phyloP scores from a whole-genome alignment of 1,140 invertebrate genomes.

The Pemphigus obesinymphae region DNA sequence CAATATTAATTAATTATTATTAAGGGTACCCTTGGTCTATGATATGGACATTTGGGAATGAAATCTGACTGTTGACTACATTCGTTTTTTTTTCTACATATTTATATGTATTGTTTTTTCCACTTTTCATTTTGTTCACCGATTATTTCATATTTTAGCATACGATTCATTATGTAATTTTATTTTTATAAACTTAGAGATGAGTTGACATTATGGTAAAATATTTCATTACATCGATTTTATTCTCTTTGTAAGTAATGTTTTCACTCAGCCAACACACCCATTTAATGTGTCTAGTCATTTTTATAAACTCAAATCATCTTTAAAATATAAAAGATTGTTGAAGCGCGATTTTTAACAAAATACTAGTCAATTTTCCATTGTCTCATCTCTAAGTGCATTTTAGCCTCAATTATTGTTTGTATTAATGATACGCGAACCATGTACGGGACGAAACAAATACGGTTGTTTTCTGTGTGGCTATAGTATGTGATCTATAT shows the following conservation, averaged over 20 bases:
- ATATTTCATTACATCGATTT: neutral
- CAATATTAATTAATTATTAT: too few species aligned
- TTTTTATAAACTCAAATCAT: conserved; percentile 10
- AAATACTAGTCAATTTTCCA: neutral
- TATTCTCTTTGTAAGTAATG: neutral
- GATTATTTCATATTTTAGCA: neutral
- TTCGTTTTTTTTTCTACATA: neutral
- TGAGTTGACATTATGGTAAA: neutral
- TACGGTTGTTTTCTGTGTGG: too few species aligned
- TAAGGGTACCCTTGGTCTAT: too few species aligned
- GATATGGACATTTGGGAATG: too few species aligned
- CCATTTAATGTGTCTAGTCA: conserved; percentile 21
- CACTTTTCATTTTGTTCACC: neutral
- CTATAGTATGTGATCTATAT: neutral
- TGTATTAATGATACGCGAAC: too few species aligned
- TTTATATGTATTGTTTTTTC: neutral
- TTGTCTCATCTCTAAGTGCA: conserved; percentile 6
- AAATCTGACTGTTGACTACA: neutral
- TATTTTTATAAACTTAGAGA: conserved; percentile 20
- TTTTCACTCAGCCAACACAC: neutral
- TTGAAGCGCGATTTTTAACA: neutral
- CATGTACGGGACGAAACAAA: too few species aligned
- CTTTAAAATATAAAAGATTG: neutral
- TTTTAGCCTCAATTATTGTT: too few species aligned
- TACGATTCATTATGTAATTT: neutral